phyloP scores from a whole-genome alignment of 2,113 vertebrate species.

The Prochilodus magdalenae region DNA sequence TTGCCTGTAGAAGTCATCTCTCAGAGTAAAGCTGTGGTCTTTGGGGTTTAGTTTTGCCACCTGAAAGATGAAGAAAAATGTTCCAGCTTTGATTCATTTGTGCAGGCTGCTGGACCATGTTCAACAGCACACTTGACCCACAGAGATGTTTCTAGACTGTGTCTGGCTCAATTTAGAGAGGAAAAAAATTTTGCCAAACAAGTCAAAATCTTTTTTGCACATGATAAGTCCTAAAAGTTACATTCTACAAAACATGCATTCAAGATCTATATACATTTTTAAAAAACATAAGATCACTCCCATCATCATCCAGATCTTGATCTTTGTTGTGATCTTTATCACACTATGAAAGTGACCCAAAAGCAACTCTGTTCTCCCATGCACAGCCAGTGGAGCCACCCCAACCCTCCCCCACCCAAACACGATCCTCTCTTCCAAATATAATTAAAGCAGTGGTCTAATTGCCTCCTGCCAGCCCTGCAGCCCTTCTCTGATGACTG shows the following conservation, averaged over 20 bases:
- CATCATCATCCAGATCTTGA: too few relatives aligned
- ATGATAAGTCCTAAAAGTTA: neutral
- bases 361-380: neutral
- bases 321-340: too few relatives aligned
- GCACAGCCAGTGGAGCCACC: conserved; percentile 44
- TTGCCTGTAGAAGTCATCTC: conserved; percentile 73
- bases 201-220: too few relatives aligned
- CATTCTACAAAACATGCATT: neutral
- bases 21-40: conserved; percentile 77
- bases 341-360: neutral
- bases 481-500: conserved; percentile 62
- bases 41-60: conserved; percentile 76
- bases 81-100: conserved; percentile 10
- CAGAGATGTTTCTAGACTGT: neutral
- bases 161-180: neutral
- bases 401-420: conserved; percentile 67
- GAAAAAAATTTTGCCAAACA: neutral
- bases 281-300: neutral
- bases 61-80: conserved; percentile 67
- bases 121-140: neutral
- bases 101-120: neutral
- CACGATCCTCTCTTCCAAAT: conserved; percentile 68
- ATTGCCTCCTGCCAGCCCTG: conserved; percentile 68
- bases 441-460: conserved; percentile 71
- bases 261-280: neutral